Evolutionary conservation across 2,113 vertebrate species (phyloP), one percentile per base, ranked within the genome.

Genomic region (Rhinogobius similis): DNA sequence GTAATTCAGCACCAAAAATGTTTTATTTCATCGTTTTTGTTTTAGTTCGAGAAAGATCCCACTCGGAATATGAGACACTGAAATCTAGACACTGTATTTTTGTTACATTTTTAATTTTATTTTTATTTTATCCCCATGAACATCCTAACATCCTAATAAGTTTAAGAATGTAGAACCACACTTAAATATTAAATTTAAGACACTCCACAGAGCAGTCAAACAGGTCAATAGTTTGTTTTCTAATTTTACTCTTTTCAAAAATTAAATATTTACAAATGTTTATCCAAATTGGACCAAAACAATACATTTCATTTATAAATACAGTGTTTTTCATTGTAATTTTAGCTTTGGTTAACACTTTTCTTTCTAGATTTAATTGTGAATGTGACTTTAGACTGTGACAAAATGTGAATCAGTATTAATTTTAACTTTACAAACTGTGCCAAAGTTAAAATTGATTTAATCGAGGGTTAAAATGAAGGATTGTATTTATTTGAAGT

Each of bases 401-500:
- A 58, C 26, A 29, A 18, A 58, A 58, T 29, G 10, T 39, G 10
- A 56, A 58, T 38, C 7, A 53, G 48, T 58, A 43, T 41, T 27
- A 0, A 1, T 5, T 74, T 50, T 38, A 1, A 48, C 4, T 8
- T 69, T 18, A 44, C 12, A 8, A 72, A 18, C 29, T 70, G 72
- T 50, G 67, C 67, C 67, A 84, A 41, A 73, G 67, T 27, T 29
- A 7, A 41, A 20, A 46, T 38, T 5, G 38, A 70, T 73, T 14
- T 66, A 13, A 11, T 27, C 3, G 8, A 65, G 9, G 23, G 29
- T 50, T 24, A 44, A 63, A 16, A 23, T 62, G 29, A 12, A 27
- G 61, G 53, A 66, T 58, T 80, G 36, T 76, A 70, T 79, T 83
- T 79, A 73, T 86, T 83, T 78, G 13, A 67, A 67, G 52, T 69